A percentile compares a stretch with the other conserved stretches of the same genome.
Conservation (phyloP, 1,140 invertebrate genomes). For the Saccostrea echinata region DNA sequence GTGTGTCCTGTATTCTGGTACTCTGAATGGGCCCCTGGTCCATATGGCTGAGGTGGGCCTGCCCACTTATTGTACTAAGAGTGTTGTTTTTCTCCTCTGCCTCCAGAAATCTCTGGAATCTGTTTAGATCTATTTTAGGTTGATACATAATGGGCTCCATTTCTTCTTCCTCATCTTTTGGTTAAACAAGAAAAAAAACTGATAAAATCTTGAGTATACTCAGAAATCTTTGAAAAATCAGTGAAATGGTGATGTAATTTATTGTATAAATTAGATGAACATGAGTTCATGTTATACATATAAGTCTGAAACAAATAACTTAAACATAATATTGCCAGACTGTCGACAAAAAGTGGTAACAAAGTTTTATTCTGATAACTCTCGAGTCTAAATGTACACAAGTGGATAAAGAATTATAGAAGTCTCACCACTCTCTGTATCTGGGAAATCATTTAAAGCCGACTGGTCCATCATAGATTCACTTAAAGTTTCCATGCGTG, state of each 20-base stretch:
- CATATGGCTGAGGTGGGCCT: conserved; percentile 63
- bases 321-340: neutral
- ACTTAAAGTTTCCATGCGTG: conserved; percentile 72
- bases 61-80: conserved; percentile 69
- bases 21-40: conserved; percentile 63
- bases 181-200: neutral
- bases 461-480: conserved; percentile 74
- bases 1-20: conserved; percentile 60
- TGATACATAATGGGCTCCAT: conserved; percentile 70
- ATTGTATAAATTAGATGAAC: too few relatives aligned
- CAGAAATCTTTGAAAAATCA: too few relatives aligned
- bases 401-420: too few relatives aligned
- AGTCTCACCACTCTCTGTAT: conserved; percentile 67
- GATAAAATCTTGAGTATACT: too few relatives aligned
- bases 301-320: neutral
- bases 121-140: conserved; percentile 72
- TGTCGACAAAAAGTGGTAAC: neutral
- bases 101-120: conserved; percentile 73
- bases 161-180: conserved; percentile 52
- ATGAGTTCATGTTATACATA: neutral
- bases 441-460: conserved; percentile 73
- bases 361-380: too few relatives aligned
- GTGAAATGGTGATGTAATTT: too few relatives aligned
- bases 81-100: conserved; percentile 71
- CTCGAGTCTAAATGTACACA: too few relatives aligned